These are phyloP conservation scores for Drosophila suzukii DNA, from an alignment of 1,140 invertebrate species.

Conservation along the genomic window DNA sequence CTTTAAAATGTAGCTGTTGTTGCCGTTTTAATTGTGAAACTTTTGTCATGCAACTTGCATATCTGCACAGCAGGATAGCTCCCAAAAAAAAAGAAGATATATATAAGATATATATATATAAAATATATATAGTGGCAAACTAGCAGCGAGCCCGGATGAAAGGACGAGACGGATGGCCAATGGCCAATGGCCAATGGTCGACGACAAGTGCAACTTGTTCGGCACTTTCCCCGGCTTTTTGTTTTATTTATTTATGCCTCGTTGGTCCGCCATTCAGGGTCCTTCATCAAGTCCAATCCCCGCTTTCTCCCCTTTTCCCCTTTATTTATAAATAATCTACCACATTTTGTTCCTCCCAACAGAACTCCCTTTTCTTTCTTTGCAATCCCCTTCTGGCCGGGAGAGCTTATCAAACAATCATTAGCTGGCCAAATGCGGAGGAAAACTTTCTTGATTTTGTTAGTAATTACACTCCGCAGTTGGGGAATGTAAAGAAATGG, in stretches of 20 bases:
- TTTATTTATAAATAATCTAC: constrained; percentile 39
- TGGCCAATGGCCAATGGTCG: constrained; percentile 47
- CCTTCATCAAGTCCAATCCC: constrained; percentile 18
- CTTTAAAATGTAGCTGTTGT: constrained; percentile 49
- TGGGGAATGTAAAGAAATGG: constrained; percentile 1
- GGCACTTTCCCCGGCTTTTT: constrained; percentile 54
- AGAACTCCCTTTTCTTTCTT: constrained; percentile 8
- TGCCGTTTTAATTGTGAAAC: constrained; percentile 74
- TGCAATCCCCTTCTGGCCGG: not conserved
- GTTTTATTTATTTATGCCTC: constrained; percentile 62
- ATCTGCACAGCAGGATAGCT: constrained; percentile 46
- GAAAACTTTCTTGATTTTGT: constrained; percentile 60
- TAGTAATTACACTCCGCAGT: constrained; percentile 35
- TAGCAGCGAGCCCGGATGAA: constrained; percentile 16
- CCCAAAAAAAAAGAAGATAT: constrained; percentile 6
- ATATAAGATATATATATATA: constrained; percentile 2
- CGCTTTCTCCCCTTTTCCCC: not conserved
- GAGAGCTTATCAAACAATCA: constrained; percentile 73
- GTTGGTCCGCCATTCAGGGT: constrained; percentile 27
- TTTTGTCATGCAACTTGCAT: constrained; percentile 65
- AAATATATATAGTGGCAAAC: constrained; percentile 25
- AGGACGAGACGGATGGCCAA: constrained; percentile 25
- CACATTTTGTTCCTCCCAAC: constrained; percentile 9
- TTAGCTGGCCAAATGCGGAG: constrained; percentile 56
- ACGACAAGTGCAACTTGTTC: constrained; percentile 56